A percentile compares a stretch with the other conserved stretches of the same genome.
Conservation (phyloP, 1,140 invertebrate genomes). For the Scylla paramamosain region DNA sequence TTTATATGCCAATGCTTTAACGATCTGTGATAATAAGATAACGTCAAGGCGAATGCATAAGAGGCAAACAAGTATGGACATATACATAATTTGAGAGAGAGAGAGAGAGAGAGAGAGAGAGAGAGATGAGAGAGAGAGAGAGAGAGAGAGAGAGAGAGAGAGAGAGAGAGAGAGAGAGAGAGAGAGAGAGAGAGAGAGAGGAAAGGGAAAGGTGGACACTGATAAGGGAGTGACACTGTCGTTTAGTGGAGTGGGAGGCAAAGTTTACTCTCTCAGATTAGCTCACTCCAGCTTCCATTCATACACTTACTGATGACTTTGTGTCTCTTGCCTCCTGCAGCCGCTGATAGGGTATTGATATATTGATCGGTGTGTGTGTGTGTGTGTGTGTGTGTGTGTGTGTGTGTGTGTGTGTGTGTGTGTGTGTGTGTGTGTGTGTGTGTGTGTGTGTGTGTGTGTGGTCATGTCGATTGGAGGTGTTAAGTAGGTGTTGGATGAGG, state of each 20-base stretch:
- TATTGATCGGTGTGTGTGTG: background rate
- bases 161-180: background rate
- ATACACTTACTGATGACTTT: too few species aligned
- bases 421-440: slow-evolving; percentile 39
- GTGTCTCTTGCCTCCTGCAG: too few species aligned
- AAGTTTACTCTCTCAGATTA: background rate
- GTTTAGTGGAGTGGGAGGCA: background rate
- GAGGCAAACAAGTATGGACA: background rate
- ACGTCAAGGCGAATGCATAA: background rate
- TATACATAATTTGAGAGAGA: background rate
- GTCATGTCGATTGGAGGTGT: background rate
- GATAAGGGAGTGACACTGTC: background rate
- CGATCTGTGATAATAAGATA: background rate
- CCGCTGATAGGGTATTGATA: background rate
- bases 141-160: background rate
- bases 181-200: background rate
- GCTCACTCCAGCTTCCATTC: too few species aligned
- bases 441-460: slow-evolving; percentile 50
- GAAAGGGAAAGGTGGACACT: background rate
- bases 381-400: slow-evolving; percentile 53
- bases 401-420: slow-evolving; percentile 9
- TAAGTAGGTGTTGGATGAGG: too few species aligned
- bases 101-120: background rate
- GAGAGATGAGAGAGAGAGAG: background rate
- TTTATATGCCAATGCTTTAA: background rate